phyloP scores from a whole-genome alignment of 2,888 invertebrate species.

The Nebria brevicollis region DNA sequence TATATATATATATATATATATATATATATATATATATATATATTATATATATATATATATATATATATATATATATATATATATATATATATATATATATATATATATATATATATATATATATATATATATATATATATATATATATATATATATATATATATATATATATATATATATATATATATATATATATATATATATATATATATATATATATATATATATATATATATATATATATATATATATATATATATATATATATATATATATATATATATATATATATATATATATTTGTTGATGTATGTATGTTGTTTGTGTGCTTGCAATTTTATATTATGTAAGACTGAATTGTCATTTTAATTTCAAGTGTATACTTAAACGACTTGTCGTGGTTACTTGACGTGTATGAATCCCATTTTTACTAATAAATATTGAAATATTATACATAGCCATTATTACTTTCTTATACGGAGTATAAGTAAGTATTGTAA shows the following conservation, averaged over 20 bases:
- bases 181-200: neutral
- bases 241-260: neutral
- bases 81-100: neutral
- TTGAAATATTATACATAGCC: neutral
- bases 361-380: neutral
- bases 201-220: neutral
- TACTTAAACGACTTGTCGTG: neutral
- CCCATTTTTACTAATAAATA: conserved; percentile 20
- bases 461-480: too few relatives aligned
- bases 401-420: conserved; percentile 11
- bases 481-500: too few relatives aligned
- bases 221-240: neutral
- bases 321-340: neutral
- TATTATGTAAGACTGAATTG: neutral
- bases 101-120: neutral
- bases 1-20: neutral
- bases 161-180: neutral
- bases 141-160: neutral
- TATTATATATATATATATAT: neutral
- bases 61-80: too few relatives aligned
- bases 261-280: neutral
- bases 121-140: neutral
- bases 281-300: neutral
- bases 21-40: neutral
- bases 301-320: neutral